These are phyloP conservation scores for Catamblyrhynchus diadema DNA, from an alignment of 2,797 vertebrate species.

Conservation along the genomic window DNA sequence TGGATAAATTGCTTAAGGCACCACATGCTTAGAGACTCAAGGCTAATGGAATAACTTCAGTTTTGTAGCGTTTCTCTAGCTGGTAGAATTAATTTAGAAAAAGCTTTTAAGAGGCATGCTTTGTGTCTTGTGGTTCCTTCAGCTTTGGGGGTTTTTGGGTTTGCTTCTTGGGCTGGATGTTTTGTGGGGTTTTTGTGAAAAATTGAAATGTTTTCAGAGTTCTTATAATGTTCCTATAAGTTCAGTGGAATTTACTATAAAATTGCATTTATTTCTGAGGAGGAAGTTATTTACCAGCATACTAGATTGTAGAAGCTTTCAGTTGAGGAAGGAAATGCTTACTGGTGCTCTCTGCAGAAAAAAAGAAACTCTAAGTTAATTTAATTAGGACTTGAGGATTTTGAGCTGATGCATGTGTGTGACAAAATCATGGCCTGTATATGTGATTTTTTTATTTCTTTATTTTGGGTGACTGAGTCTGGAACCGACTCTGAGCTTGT, in stretches of 20 bases:
- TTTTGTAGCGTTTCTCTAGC: not conserved
- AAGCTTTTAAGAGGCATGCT: not conserved
- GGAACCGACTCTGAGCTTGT: conserved; percentile 77
- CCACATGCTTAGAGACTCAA: not conserved
- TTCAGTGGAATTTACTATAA: not conserved
- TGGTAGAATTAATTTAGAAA: conserved; percentile 31
- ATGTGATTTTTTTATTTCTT: conserved; percentile 44
- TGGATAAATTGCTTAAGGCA: conserved; percentile 57
- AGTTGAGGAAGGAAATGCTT: not conserved
- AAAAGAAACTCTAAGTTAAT: conserved; percentile 44
- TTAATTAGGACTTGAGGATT: conserved; percentile 73
- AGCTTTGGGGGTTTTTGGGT: not conserved
- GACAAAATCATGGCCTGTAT: conserved; percentile 58
- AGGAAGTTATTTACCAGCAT: not conserved
- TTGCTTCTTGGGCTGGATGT: fast-evolving
- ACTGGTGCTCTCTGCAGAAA: not conserved
- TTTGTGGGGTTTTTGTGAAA: not conserved
- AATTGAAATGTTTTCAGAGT: not conserved
- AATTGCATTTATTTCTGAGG: not conserved
- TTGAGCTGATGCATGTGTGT: conserved; percentile 47
- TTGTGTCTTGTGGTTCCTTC: not conserved
- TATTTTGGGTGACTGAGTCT: conserved; percentile 66
- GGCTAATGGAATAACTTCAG: conserved; percentile 48
- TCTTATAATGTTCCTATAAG: not conserved
- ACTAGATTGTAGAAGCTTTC: not conserved